Percentiles rank a stretch among this genome's conserved stretches.
Conservation (phyloP, 2,797 vertebrate genomes). For the Caiman crocodilus region DNA sequence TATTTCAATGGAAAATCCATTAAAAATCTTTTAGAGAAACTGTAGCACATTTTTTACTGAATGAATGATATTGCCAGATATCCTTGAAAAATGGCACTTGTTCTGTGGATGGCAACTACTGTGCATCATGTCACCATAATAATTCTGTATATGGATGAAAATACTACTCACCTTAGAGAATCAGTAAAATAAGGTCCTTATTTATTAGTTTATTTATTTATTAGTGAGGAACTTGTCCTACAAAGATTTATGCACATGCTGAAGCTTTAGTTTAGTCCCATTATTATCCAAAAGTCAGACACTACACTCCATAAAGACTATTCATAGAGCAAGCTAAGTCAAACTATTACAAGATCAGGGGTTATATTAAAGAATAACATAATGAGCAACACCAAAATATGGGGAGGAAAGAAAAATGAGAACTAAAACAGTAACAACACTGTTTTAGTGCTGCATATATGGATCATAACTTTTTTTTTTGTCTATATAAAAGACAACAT, state of each 20-base stretch:
- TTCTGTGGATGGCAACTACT: background rate
- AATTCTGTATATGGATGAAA: background rate
- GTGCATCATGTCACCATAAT: background rate
- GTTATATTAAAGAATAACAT: background rate
- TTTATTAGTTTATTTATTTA: background rate
- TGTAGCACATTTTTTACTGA: background rate
- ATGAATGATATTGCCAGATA: background rate
- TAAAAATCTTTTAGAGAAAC: background rate
- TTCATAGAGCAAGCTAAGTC: background rate
- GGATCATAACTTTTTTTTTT: background rate
- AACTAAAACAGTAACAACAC: background rate
- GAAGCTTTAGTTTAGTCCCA: background rate
- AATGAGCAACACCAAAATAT: background rate
- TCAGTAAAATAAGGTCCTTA: background rate
- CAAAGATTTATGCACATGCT: background rate
- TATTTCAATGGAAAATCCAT: background rate
- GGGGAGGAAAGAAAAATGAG: background rate
- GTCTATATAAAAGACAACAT: slow-evolving; percentile 4
- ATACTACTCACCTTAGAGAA: background rate
- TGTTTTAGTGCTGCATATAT: background rate
- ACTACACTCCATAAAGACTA: background rate
- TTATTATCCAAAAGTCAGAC: background rate
- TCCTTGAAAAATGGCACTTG: background rate
- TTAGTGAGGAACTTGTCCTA: background rate
- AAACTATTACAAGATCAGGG: background rate